Evolutionary conservation across 2,113 vertebrate genomes (phyloP), one percentile per base, ranked within the genome.

Genomic region (Salvelinus namaycush): DNA sequence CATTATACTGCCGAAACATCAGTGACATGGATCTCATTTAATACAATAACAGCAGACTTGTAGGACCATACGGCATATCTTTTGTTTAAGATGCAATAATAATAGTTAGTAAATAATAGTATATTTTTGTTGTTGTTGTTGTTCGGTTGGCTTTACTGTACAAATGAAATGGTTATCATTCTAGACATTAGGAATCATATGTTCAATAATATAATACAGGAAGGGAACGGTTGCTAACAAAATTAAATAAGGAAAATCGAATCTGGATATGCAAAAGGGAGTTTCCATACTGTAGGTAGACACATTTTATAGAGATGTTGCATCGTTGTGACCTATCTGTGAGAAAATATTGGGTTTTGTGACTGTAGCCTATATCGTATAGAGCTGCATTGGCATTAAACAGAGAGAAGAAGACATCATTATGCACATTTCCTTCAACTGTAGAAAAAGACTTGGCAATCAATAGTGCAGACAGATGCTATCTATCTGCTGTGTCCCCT

Each of bases 251-350:
- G 86, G 86, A 70, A 86, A 78, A 87, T 66, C 75, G 49, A 91
- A 89, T 90, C 83, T 87, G 87, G 88, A 91, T 91, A 92, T 91
- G 88, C 65, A 67, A 67, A 39, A 44, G 9, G 9, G 5, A 3
- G 29, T 90, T 86, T 91, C 79, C 78, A 89, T 82, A 68, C 48
- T 34, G 66, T 88, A 91, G 91, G 90, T 44, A 44, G 39, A 44
- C 91, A 91, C 91, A 87, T 86, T 88, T 87, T 89, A 89, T 84
- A 22, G 48, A 87, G 83, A 88, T 86, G 78, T 65, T 70, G 80
- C 85, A 79, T 68, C n/a, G 5, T 39, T 75, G 78, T 68, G 27
- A 83, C 39, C 79, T 60, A 83, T 20, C 54, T 57, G 4, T 18
- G 3, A 18, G 54, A 20, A 57, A 57, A 57, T 20, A 62, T 11